Conservation (phyloP, 2,797 vertebrate species). For the Ctenochaetus hawaiiensis region DNA sequence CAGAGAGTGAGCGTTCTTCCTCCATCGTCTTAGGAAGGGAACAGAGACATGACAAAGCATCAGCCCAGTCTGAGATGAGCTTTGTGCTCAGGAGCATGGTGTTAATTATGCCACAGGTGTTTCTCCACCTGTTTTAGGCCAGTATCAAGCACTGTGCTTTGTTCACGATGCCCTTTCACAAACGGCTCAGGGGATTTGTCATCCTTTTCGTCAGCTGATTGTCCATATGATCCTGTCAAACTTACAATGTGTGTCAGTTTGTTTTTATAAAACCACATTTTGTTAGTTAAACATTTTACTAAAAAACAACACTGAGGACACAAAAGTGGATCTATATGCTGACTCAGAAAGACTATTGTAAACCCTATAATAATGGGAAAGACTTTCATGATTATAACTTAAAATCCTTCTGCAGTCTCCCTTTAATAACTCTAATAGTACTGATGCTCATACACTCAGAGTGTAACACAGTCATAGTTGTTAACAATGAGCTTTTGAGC, state of each 20-base stretch:
- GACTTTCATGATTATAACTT: not conserved
- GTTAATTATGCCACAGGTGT: constrained; percentile 59
- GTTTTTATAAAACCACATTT: not conserved
- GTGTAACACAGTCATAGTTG: not conserved
- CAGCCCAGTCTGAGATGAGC: constrained; percentile 14
- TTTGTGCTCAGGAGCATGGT: constrained; percentile 15
- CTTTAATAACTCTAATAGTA: too few species aligned
- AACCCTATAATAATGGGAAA: not conserved
- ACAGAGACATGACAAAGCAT: constrained; percentile 35
- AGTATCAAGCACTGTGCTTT: not conserved
- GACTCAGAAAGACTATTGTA: not conserved
- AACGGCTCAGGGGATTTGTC: not conserved
- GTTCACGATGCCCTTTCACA: not conserved
- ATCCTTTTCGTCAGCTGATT: not conserved
- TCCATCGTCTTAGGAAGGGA: constrained; percentile 15
- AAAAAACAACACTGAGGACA: not conserved
- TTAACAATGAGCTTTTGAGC: not conserved
- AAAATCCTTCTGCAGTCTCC: too few species aligned
- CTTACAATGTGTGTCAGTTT: not conserved
- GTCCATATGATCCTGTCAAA: not conserved
- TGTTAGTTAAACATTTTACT: not conserved
- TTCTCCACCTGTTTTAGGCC: constrained; percentile 26
- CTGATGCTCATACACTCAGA: too few species aligned
- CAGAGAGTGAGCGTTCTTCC: constrained; percentile 9
- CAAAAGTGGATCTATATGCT: not conserved